phyloP scores from a whole-genome alignment of 1,140 invertebrate genomes.

The Drosophila miranda region DNA sequence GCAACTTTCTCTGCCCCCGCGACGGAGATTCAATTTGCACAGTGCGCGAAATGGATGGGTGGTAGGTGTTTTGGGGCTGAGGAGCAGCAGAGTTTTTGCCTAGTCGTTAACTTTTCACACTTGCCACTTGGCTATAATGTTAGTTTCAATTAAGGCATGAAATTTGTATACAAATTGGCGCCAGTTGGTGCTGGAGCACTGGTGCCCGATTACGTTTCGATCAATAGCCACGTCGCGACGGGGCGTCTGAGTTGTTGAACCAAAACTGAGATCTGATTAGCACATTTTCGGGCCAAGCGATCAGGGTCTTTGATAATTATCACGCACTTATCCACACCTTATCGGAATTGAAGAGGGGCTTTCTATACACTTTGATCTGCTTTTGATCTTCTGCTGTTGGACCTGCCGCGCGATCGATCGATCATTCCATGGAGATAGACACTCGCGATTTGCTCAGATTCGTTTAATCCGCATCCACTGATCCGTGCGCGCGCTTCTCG shows the following conservation, averaged over 20 bases:
- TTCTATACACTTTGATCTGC: constrained; percentile 3
- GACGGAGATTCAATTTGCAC: constrained; percentile 6
- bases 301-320: constrained; percentile 66
- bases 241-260: constrained; percentile 51
- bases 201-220: constrained; percentile 55
- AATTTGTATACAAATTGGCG: constrained; percentile 76
- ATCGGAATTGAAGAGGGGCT: constrained; percentile 29
- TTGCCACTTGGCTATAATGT: constrained; percentile 74
- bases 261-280: constrained; percentile 78
- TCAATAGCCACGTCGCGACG: constrained; percentile 13
- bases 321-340: constrained; percentile 79
- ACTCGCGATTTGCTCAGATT: constrained; percentile 10
- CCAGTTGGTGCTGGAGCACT: constrained; percentile 54
- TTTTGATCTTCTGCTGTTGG: neutral
- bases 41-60: neutral
- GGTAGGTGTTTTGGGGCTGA: neutral
- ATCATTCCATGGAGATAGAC: constrained; percentile 7
- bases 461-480: constrained; percentile 29
- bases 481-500: constrained; percentile 33
- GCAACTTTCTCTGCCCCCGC: constrained; percentile 46
- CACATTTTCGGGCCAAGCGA: constrained; percentile 67
- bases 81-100: constrained; percentile 2
- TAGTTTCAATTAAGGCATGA: constrained; percentile 79
- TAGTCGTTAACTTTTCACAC: constrained; percentile 74
- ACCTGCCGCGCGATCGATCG: constrained; percentile 33